Evolutionary conservation across 2,888 invertebrate species (phyloP).

Genomic region (Dasypolia templi): DNA sequence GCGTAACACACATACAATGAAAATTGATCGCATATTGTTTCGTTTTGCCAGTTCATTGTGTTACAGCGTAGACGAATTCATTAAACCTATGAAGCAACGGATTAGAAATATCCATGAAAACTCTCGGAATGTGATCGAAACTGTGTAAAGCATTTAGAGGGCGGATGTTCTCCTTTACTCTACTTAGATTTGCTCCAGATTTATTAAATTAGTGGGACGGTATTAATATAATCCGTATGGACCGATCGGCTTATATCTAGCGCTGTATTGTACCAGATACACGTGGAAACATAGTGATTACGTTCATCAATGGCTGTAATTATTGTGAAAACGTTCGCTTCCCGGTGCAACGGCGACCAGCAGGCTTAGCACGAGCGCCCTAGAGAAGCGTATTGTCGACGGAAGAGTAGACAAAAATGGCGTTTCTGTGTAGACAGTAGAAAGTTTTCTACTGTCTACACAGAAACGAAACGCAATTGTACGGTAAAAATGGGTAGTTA

Average conservation of each 20-base stretch:
- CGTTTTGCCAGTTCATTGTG: neutral
- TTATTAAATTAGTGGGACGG: neutral
- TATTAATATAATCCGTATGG: constrained; percentile 11
- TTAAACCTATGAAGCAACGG: neutral
- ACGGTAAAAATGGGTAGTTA: too few species aligned
- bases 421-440: too few species aligned
- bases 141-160: neutral
- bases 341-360: neutral
- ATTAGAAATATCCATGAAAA: neutral
- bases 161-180: neutral
- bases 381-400: too few species aligned
- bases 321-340: constrained; percentile 14
- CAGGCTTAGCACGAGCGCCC: too few species aligned
- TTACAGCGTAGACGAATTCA: neutral
- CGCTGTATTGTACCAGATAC: neutral
- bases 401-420: too few species aligned
- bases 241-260: neutral
- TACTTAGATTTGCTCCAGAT: neutral
- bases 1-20: too few species aligned
- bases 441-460: too few species aligned
- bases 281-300: constrained; percentile 19
- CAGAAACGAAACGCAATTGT: too few species aligned
- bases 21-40: too few species aligned
- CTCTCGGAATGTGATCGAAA: neutral
- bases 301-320: constrained; percentile 32